Conservation (phyloP, 2,113 vertebrate genomes). For the Paramormyrops kingsleyae region DNA sequence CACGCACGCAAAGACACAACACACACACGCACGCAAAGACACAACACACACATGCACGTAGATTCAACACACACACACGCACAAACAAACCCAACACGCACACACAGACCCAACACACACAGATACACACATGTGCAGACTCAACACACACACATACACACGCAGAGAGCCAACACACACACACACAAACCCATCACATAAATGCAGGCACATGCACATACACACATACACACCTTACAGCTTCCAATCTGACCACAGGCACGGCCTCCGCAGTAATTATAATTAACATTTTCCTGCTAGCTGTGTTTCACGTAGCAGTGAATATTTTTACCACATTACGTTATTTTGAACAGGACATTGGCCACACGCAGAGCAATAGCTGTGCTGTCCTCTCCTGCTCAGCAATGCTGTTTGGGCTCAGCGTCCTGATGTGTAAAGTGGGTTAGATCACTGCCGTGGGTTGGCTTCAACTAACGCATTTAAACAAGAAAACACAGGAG, state of each 20-base stretch:
- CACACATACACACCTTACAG: not conserved
- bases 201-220: not conserved
- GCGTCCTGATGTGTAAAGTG: not conserved
- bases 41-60: not conserved
- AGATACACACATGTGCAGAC: no score
- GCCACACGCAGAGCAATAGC: not conserved
- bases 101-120: not conserved
- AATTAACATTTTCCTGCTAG: not conserved
- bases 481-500: not conserved
- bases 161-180: not conserved
- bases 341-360: not conserved
- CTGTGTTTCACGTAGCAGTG: not conserved
- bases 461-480: not conserved
- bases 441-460: not conserved
- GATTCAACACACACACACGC: not conserved
- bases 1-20: not conserved
- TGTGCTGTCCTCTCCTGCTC: not conserved
- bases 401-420: not conserved
- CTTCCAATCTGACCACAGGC: not conserved
- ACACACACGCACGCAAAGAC: not conserved
- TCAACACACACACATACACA: not conserved
- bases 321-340: slow-evolving; percentile 1
- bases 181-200: not conserved
- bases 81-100: no score
- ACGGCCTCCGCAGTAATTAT: not conserved